Conservation (phyloP, 2,113 vertebrate genomes). For the Cercopithecus mona region DNA sequence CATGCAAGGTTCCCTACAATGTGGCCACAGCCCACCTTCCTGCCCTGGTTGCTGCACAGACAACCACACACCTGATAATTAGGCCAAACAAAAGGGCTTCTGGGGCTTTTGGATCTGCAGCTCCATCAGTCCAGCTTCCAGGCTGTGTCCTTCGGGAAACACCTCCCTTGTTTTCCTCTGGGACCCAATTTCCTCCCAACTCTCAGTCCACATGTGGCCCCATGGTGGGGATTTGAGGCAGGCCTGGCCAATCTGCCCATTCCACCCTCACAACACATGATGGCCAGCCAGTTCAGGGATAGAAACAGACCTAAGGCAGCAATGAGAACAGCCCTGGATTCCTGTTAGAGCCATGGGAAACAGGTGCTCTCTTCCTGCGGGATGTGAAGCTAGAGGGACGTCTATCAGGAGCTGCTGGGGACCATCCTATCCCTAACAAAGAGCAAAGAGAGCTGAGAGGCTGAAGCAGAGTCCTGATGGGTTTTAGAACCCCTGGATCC, state of each 20-base stretch:
- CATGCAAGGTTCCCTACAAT: not conserved
- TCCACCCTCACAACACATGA: rapidly evolving
- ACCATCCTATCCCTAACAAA: not conserved
- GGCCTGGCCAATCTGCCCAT: not conserved
- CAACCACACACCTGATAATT: not conserved
- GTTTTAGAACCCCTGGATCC: not conserved
- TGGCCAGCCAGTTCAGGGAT: not conserved
- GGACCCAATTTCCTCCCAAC: not conserved
- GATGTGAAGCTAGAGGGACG: not conserved
- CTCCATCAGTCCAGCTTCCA: not conserved
- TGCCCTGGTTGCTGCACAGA: not conserved
- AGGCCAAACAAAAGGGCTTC: not conserved
- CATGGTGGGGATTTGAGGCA: not conserved
- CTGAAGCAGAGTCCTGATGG: not conserved
- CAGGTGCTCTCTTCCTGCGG: not conserved
- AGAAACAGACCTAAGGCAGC: not conserved
- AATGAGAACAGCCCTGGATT: not conserved
- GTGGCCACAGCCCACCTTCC: not conserved
- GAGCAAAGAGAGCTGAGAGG: not conserved
- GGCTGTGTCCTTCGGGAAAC: not conserved
- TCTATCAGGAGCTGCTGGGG: not conserved
- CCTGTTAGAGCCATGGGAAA: not conserved
- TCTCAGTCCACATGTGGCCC: not conserved
- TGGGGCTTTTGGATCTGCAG: not conserved
- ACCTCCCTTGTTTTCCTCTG: not conserved